phyloP scores from a whole-genome alignment of 2,113 vertebrate species.

The Erythrolamprus reginae region DNA sequence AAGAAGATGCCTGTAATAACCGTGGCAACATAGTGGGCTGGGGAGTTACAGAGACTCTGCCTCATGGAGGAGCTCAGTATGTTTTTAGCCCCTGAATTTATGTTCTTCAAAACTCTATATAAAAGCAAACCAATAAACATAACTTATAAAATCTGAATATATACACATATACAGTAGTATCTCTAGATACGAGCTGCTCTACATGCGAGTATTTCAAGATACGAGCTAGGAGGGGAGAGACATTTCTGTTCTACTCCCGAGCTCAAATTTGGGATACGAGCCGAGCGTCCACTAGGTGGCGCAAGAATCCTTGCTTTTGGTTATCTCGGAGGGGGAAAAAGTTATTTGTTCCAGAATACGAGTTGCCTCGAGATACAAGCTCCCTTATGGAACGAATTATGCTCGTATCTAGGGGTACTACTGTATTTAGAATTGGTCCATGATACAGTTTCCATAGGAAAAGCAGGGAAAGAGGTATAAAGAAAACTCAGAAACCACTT shows the following conservation, averaged over 20 bases:
- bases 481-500: background rate
- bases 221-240: too few species aligned
- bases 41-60: slow-evolving; percentile 87
- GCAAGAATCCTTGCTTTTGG: too few species aligned
- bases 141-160: slow-evolving; percentile 5
- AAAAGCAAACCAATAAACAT: background rate
- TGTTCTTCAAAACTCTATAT: slow-evolving; percentile 13
- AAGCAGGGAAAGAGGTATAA: background rate
- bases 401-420: too few species aligned
- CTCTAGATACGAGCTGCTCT: too few species aligned
- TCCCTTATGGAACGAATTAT: too few species aligned
- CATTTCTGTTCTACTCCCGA: too few species aligned
- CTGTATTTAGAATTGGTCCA: background rate
- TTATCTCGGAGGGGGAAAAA: too few species aligned
- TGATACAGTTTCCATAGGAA: background rate
- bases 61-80: slow-evolving; percentile 85
- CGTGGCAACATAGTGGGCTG: slow-evolving; percentile 87
- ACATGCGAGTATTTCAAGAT: too few species aligned
- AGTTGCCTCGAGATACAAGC: too few species aligned
- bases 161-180: background rate
- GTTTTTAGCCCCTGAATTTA: slow-evolving; percentile 57
- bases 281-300: too few species aligned
- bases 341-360: too few species aligned
- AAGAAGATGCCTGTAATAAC: slow-evolving; percentile 67
- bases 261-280: too few species aligned